phyloP scores from a whole-genome alignment of 2,888 invertebrate species.

The Rambutsinella grinnellia region DNA sequence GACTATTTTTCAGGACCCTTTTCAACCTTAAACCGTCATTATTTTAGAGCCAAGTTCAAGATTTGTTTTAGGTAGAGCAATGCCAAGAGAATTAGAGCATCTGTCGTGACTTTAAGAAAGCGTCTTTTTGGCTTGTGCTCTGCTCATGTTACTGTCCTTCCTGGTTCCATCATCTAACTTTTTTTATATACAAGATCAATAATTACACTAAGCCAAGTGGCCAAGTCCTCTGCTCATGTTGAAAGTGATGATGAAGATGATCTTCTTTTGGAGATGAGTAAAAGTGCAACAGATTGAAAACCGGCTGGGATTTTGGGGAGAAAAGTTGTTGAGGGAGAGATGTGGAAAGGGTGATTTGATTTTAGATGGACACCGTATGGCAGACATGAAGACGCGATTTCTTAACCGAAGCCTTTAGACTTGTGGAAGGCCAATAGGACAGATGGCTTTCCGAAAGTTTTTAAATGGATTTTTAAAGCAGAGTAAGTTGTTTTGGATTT shows the following conservation, averaged over 20 bases:
- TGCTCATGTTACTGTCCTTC: slow-evolving; percentile 22
- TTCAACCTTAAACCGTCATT: slow-evolving; percentile 4
- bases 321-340: slow-evolving; percentile 18
- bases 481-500: neutral
- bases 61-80: slow-evolving; percentile 27
- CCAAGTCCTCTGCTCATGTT: slow-evolving; percentile 14
- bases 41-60: slow-evolving; percentile 32
- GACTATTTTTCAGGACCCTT: neutral
- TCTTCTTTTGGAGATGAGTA: neutral
- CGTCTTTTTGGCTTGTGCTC: slow-evolving; percentile 38
- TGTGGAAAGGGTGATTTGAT: slow-evolving; percentile 41
- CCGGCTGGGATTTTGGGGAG: slow-evolving; percentile 42
- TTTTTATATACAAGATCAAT: slow-evolving; percentile 40
- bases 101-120: slow-evolving; percentile 44
- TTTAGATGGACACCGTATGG: slow-evolving; percentile 48
- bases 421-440: neutral
- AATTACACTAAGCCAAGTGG: slow-evolving; percentile 28
- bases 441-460: neutral
- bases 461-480: neutral
- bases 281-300: slow-evolving; percentile 51
- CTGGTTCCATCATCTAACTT: slow-evolving; percentile 52
- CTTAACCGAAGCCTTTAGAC: neutral
- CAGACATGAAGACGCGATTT: slow-evolving; percentile 47
- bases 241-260: neutral
- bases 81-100: slow-evolving; percentile 45